Evolutionary conservation across 64 coral and sea anemone species (phyloP), one percentile per base, ranked within the genome.

Genomic region (Montipora foliosa): DNA sequence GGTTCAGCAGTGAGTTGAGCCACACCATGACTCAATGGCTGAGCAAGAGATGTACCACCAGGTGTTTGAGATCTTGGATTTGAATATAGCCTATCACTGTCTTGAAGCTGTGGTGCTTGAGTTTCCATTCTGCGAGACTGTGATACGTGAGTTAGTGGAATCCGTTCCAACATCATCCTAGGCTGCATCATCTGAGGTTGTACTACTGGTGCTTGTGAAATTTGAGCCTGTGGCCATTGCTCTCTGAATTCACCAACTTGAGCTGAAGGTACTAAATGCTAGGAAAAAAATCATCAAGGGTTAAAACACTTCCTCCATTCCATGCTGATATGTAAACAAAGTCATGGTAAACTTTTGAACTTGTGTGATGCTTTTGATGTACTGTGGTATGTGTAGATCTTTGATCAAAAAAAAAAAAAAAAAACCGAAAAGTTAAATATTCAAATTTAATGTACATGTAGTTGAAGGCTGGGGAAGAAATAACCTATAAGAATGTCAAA

Each of bases 231-330:
- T 8, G 81, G 81, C 81, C 81, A 84, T 25, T 84, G 81, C 15
- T 84, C 81, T 67, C 81, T 84, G 44, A 84, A 84, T 68, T 84
- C 81, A 17, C 60, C 66, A 12, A 84, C 81, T 84, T 84, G 81
- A 5, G 67, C 60, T 47, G 81, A 59, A 44, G 58, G 66, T 1
- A 60, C 46, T 9, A 84, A 67, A 8, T 84, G 81, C 81, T 84
- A 14, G 0, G 19, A 67, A 47, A 62, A 67, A 84, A 13, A 46
- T 13, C 5, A 84, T 8, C 12, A 68, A 17, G 8, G 14, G 6
- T 57, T 11, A 57, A 8, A 57, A 8, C 53, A 57, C 37, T 37
- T 57, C 53, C 6, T 57, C 6, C 53, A 15, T 11, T 37, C 37
- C 37, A 37, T 37, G 37, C 37, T 37, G 1, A 37, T 37, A 37